phyloP scores from a whole-genome alignment of 2,797 vertebrate species.

The Aldrovandia affinis region DNA sequence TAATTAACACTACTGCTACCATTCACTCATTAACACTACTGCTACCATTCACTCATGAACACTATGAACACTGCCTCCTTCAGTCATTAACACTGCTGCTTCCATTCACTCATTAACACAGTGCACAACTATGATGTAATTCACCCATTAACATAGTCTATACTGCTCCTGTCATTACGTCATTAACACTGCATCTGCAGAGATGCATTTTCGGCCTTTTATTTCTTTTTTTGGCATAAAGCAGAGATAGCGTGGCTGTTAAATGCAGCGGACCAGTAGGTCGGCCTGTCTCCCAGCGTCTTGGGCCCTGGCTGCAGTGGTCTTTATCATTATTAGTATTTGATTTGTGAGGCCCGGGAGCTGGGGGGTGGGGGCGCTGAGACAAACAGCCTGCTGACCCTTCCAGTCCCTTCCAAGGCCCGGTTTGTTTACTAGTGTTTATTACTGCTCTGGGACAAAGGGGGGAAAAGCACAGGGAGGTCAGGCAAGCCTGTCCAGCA shows the following conservation, averaged over 20 bases:
- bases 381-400: slow-evolving; percentile 46
- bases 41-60: background rate
- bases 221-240: slow-evolving; percentile 66
- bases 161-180: slow-evolving; percentile 92
- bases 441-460: slow-evolving; percentile 48
- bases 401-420: slow-evolving; percentile 42
- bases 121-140: background rate
- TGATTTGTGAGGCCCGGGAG: slow-evolving; percentile 57
- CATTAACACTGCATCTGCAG: background rate
- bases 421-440: slow-evolving; percentile 52
- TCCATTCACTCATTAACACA: background rate
- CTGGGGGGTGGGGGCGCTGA: slow-evolving; percentile 58
- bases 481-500: slow-evolving; percentile 57
- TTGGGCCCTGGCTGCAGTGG: slow-evolving; percentile 58
- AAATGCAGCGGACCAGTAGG: slow-evolving; percentile 63
- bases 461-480: slow-evolving; percentile 44
- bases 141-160: background rate
- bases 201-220: background rate
- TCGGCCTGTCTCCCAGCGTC: slow-evolving; percentile 49
- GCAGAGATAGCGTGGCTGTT: slow-evolving; percentile 72
- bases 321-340: slow-evolving; percentile 69
- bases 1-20: background rate
- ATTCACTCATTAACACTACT: background rate
- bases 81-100: background rate
- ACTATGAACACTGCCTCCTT: background rate